These are phyloP conservation scores for Nothobranchius furzeri DNA, from an alignment of 2,113 vertebrate species.

Conservation along the genomic window DNA sequence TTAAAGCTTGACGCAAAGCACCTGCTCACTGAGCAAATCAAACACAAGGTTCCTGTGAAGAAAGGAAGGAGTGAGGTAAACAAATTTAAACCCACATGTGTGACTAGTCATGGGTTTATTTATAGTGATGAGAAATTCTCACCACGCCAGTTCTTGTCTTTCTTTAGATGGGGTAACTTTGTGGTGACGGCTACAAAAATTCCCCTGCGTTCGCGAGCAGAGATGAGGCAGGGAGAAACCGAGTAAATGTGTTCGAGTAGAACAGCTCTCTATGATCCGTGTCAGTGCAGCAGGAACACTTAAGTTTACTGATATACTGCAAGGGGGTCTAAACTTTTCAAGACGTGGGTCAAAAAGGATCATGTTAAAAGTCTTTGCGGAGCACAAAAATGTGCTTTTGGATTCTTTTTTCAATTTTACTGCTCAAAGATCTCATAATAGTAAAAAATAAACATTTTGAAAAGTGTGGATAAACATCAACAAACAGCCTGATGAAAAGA, in stretches of 20 bases:
- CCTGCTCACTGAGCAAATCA: not conserved
- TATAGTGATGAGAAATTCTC: not conserved
- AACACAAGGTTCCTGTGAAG: not conserved
- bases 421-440: too few relatives aligned
- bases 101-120: conserved; percentile 25
- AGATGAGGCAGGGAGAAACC: conserved; percentile 13
- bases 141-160: conserved; percentile 32
- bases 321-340: too few relatives aligned
- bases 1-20: conserved; percentile 8
- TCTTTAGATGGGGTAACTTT: not conserved
- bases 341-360: too few relatives aligned
- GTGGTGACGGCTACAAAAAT: conserved; percentile 1
- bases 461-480: too few relatives aligned
- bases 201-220: conserved; percentile 5
- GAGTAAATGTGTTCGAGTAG: not conserved
- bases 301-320: too few relatives aligned
- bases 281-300: too few relatives aligned
- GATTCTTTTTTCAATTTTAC: too few relatives aligned
- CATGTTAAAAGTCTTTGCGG: too few relatives aligned
- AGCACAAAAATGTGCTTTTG: too few relatives aligned
- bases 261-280: too few relatives aligned
- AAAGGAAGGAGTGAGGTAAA: not conserved
- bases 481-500: too few relatives aligned
- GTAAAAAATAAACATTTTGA: too few relatives aligned
- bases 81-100: not conserved